Base-by-base conservation (phyloP, 2,113 vertebrate genomes). In the Colossoma macropomum region DNA sequence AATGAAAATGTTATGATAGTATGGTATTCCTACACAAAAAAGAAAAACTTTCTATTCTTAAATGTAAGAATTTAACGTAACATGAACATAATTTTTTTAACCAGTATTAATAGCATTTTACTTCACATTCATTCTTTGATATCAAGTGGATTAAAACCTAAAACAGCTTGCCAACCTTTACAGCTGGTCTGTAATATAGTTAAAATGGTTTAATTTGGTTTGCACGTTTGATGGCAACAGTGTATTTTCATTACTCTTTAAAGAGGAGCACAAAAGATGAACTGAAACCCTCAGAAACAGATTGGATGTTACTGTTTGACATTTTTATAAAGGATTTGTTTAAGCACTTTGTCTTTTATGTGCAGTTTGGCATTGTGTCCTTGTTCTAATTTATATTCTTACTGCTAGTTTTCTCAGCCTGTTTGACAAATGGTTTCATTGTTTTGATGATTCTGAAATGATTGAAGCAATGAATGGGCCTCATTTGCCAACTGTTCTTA, bases 101-200 rank as follows among this genome's bases (percentile, higher is more conserved):
- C 6, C 23, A 23, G 4, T 23, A 56, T 23, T 56, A 23, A 23
- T 23, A 56, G 6, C 4, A 23, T 56, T 21, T 56, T 23, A 54
- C 52, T 54, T 11, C 17, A 54, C 17, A 21, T 21, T 0, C 5
- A 2, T 23, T 2, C 1, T 17, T 15, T 52, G 4, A 56, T 23
- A 23, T 56, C 25, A 62, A 25, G 23, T 27, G 9, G 59, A 27
- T 25, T 62, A 62, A 62, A 62, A 27, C 4, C 56, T 59, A 21
- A 59, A 59, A 59, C 56, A 59, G 21, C 7, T 45, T 59, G 56
- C 56, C 23, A n/a, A 3, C 2, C 19, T 6, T 60, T 76, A 76
- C 74, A 76, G 74, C 74, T 60, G 74, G 74, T 60, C 74, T 76
- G 74, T 76, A 76, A 76, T 74, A 1, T 23, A 10, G 4, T 41